Evolutionary conservation across 1,140 invertebrate genomes (phyloP), one percentile per base, ranked within the genome.

Genomic region (Drosophila quadrilineata): DNA sequence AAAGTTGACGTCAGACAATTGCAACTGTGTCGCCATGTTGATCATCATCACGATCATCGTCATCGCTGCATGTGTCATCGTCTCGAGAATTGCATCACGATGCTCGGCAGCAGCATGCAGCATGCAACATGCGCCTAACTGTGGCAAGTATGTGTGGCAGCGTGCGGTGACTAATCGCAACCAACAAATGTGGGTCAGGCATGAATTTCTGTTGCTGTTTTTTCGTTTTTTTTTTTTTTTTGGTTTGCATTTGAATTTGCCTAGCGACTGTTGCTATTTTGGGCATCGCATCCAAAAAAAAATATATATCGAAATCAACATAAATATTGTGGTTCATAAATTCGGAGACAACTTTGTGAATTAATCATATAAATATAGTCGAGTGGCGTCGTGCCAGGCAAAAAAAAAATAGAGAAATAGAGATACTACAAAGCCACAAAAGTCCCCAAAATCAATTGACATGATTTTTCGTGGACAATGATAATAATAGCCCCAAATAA

Each of bases 1-100:
- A 36, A 41, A 71, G n/a, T n/a, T 82, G 76, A 82, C 77, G 77
- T 82, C 76, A 82, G 59, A 17, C 24, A 41, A 29, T 69, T 64
- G 28, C 38, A 67, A 60, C 17, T 62, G 17, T 53, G 63, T 35
- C 31, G 72, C 59, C 65, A 36, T 75, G 36, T 45, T 33, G 8
- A n/a, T n/a, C n/a, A n/a, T n/a, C n/a, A n/a, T n/a, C n/a, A n/a
- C n/a, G n/a, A n/a, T n/a, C n/a, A n/a, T n/a, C n/a, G n/a, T n/a
- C n/a, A n/a, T n/a, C n/a, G n/a, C n/a, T n/a, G 63, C 26, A 50
- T 82, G 77, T 85, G 77, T 84, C 77, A 84, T 85, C 77, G 77
- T 58, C 63, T 58, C 38, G 14, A 9, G 26, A 72, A 58, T 63
- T 53, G 48, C 45, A 70, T 65, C 59, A 69, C 52, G 59, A 74